phyloP scores from a whole-genome alignment of 2,888 invertebrate genomes.

The Sipunculus nudus region DNA sequence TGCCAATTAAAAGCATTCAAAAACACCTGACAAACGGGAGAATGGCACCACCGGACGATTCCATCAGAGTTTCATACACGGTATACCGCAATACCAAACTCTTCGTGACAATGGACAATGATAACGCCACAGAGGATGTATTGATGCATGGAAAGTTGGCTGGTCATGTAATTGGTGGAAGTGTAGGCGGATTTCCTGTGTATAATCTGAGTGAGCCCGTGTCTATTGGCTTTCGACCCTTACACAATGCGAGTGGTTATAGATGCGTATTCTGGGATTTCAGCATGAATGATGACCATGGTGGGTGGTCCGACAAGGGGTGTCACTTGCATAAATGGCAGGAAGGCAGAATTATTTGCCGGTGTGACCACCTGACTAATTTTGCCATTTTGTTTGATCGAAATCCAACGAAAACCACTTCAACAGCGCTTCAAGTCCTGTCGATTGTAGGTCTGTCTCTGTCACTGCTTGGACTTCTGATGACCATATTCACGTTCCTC shows the following conservation, averaged over 20 bases:
- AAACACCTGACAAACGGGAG: too few species aligned
- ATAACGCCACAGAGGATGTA: too few species aligned
- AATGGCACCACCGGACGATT: too few species aligned
- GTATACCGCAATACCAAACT: too few species aligned
- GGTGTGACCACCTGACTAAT: slow-evolving; percentile 59
- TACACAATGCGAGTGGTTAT: neutral
- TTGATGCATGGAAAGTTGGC: too few species aligned
- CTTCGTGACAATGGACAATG: too few species aligned
- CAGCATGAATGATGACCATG: slow-evolving; percentile 40
- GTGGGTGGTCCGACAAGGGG: slow-evolving; percentile 52
- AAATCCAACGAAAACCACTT: too few species aligned
- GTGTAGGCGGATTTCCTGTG: too few species aligned
- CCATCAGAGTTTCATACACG: too few species aligned
- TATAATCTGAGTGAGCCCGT: too few species aligned
- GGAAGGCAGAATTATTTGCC: slow-evolving; percentile 46
- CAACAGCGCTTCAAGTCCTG: slow-evolving; percentile 61
- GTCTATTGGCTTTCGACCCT: neutral
- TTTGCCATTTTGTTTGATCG: slow-evolving; percentile 51
- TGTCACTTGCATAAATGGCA: slow-evolving; percentile 39
- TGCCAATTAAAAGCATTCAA: too few species aligned
- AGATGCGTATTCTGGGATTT: slow-evolving; percentile 48
- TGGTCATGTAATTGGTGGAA: too few species aligned
- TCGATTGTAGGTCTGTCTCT: slow-evolving; percentile 57
- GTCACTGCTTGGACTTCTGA: slow-evolving; percentile 67
- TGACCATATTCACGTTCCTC: slow-evolving; percentile 68